These are phyloP conservation scores for Sminthurides bifidus DNA, from an alignment of 1,140 invertebrate genomes.

Conservation along the genomic window DNA sequence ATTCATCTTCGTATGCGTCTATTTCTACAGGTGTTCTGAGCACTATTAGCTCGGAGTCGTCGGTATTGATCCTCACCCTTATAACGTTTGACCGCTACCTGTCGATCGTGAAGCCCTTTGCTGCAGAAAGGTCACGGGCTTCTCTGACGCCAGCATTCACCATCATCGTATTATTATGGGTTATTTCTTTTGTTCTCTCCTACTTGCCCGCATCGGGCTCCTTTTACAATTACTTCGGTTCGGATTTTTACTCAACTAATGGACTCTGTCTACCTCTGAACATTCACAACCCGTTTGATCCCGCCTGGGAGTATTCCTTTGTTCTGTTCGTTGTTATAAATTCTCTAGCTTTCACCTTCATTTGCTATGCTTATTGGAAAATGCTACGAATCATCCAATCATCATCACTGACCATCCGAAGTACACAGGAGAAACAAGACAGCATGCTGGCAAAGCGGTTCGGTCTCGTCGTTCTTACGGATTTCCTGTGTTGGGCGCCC, in stretches of 20 bases:
- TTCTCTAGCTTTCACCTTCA: constrained; percentile 46
- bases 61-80: constrained; percentile 49
- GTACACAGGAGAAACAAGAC: constrained; percentile 43
- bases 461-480: constrained; percentile 45
- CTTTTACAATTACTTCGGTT: constrained; percentile 40
- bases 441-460: constrained; percentile 45
- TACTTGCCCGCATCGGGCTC: constrained; percentile 40
- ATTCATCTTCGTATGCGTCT: not conserved
- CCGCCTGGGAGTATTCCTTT: constrained; percentile 52
- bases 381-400: constrained; percentile 48
- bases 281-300: constrained; percentile 48
- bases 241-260: constrained; percentile 48
- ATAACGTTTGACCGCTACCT: constrained; percentile 48
- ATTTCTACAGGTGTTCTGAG: constrained; percentile 46
- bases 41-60: constrained; percentile 53
- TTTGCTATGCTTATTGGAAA: constrained; percentile 44
- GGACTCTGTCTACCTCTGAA: constrained; percentile 51
- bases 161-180: constrained; percentile 42
- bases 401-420: constrained; percentile 44
- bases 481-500: constrained; percentile 53
- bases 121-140: constrained; percentile 33
- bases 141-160: constrained; percentile 35
- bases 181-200: constrained; percentile 41
- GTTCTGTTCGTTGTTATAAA: constrained; percentile 47
- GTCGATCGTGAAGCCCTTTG: constrained; percentile 48